Base-by-base conservation (phyloP, 2,113 vertebrate genomes). In the Dunckerocampus dactyliophorus region DNA sequence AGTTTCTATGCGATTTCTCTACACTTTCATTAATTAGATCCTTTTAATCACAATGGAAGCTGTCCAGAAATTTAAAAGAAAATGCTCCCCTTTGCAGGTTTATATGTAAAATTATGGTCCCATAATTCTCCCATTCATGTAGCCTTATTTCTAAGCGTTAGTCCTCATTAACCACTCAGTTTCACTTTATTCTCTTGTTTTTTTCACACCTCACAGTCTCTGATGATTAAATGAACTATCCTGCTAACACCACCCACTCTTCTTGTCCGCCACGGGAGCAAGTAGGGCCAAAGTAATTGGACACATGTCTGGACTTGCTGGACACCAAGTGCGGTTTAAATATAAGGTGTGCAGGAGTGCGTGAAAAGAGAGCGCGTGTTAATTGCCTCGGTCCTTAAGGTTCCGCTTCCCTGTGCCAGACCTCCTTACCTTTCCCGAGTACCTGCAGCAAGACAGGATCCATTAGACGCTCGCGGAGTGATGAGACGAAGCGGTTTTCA, bases 401-500 rank as follows among this genome's bases (percentile, higher is more conserved):
- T 53, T 55, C 28, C 4, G 31, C 52, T 55, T 12, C 17, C 52
- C 31, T 2, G 17, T 55, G 28, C 17, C 80, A 83, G 67, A 67
- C 62, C 55, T 72, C 61, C 55, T 65, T 50, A 45, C 57, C 70
- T 73, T 63, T 74, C 37, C 31, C 31, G 46, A 55, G 47, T 82
- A 86, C 83, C 83, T 86, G 79, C 71, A 83, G 87, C 77, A 67
- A 77, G 69, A 75, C 70, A 69, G 71, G 56, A 67, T 52, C 79
- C 78, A 82, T 85, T 83, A 85, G 77, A 74, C 60, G 55, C 78
- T 80, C 62, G n/a, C 72, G 79, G 82, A 85, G 78, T 70, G 84
- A 87, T 82, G 82, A 86, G 74, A 77, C 24, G 15, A 52, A 80
- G 73, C 79, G 59, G 80, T 77, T 86, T 85, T 87, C 83, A 87